Percentiles rank a stretch among this genome's conserved stretches.
phyloP scores from a whole-genome alignment of 2,888 invertebrate genomes.

The Ramazzottius varieornatus region DNA sequence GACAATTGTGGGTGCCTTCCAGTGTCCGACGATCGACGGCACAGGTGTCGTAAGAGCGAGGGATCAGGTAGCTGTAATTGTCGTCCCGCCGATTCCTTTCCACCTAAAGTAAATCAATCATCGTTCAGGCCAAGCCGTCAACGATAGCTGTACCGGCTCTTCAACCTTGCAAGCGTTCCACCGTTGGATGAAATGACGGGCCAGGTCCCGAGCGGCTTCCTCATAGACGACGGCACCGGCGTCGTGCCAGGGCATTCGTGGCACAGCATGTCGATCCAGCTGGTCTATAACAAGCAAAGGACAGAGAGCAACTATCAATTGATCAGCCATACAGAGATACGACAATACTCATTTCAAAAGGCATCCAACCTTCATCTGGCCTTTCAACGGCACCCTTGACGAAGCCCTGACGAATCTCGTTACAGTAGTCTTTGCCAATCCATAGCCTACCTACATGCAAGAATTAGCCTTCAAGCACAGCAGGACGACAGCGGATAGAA shows the following conservation, averaged over 20 bases:
- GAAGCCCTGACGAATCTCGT: neutral
- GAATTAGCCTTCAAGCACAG: neutral
- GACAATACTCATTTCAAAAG: neutral
- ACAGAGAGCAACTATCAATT: neutral
- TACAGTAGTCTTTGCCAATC: neutral
- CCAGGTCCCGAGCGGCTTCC: slow-evolving; percentile 26
- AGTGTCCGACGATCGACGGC: slow-evolving; percentile 9
- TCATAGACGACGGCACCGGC: slow-evolving; percentile 27
- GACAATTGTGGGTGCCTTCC: slow-evolving; percentile 7
- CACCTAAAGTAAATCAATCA: slow-evolving; percentile 12
- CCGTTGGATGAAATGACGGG: slow-evolving; percentile 28
- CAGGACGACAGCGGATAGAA: too few species aligned
- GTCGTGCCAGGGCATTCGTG: slow-evolving; percentile 31
- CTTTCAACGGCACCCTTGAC: neutral
- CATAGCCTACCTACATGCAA: neutral
- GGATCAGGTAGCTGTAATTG: slow-evolving; percentile 25
- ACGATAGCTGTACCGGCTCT: too few species aligned
- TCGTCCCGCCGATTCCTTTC: slow-evolving; percentile 22
- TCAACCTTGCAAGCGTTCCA: slow-evolving; percentile 24
- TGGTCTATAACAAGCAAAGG: slow-evolving; percentile 20
- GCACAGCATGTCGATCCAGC: slow-evolving; percentile 24
- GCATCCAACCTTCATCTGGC: neutral
- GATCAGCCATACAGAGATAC: neutral
- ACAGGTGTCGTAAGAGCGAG: slow-evolving; percentile 23
- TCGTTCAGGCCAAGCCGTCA: too few species aligned